Percentiles rank a stretch among this genome's conserved stretches.
phyloP scores from a whole-genome alignment of 2,888 invertebrate species.

The Lordiphosa fenestrarum region DNA sequence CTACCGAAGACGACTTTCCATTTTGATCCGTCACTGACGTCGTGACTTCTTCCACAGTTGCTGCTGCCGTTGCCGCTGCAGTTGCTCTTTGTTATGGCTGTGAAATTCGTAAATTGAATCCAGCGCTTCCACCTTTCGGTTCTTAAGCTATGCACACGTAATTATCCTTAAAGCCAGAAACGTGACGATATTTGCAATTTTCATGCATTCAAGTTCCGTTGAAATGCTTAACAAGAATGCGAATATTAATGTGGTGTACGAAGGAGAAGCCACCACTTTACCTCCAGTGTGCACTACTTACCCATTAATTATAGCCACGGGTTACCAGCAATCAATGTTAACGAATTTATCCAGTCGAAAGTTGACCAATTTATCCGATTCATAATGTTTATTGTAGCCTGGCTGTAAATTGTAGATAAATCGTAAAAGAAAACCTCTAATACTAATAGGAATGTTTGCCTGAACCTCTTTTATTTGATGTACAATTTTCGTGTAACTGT shows the following conservation, averaged over 20 bases:
- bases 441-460: too few species aligned
- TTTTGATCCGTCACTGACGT: conserved; percentile 23
- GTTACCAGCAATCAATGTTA: background rate
- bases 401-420: too few species aligned
- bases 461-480: too few species aligned
- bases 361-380: background rate
- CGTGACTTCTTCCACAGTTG: conserved; percentile 32
- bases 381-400: too few species aligned
- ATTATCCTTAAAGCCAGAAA: conserved; percentile 64
- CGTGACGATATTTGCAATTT: conserved; percentile 65
- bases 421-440: too few species aligned
- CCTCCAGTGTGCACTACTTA: conserved; percentile 5
- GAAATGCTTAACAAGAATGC: conserved; percentile 43
- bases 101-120: conserved; percentile 49
- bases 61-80: conserved; percentile 17
- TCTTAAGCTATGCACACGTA: conserved; percentile 46
- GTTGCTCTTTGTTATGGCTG: conserved; percentile 41
- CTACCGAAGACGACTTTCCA: conserved; percentile 31
- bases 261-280: conserved; percentile 4
- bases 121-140: conserved; percentile 11
- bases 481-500: too few species aligned
- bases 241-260: conserved; percentile 54
- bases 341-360: background rate
- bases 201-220: conserved; percentile 48
- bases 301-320: conserved; percentile 3